A percentile compares a stretch with the other conserved stretches of the same genome.
phyloP scores from a whole-genome alignment of 2,797 vertebrate species.

The Macropus fuliginosus region DNA sequence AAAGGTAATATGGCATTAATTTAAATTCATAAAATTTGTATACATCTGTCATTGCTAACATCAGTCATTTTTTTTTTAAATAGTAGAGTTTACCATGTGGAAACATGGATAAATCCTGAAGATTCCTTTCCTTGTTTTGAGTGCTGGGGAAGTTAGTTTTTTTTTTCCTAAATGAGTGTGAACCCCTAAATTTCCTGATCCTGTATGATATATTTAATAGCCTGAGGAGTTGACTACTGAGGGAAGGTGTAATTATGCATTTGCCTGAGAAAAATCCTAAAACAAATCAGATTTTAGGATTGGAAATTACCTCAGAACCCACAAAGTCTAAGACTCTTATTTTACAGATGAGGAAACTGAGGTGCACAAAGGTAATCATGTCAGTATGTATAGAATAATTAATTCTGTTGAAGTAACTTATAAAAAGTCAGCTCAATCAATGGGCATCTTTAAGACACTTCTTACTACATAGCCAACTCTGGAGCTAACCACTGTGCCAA shows the following conservation, averaged over 20 bases:
- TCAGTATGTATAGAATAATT: accelerated
- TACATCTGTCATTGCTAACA: neutral
- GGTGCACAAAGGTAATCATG: neutral
- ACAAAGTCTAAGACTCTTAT: neutral
- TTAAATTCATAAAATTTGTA: constrained; percentile 50
- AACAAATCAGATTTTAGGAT: neutral
- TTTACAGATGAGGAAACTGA: accelerated
- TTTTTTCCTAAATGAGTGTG: neutral
- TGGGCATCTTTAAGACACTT: neutral
- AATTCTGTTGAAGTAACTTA: neutral
- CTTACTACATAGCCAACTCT: neutral
- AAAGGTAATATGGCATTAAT: constrained; percentile 29
- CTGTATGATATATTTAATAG: neutral
- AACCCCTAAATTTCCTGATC: neutral
- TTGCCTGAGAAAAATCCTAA: constrained; percentile 12
- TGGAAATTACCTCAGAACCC: neutral
- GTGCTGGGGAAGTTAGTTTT: constrained; percentile 24
- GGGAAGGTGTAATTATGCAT: neutral
- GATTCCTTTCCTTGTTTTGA: constrained; percentile 16
- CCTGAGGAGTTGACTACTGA: neutral
- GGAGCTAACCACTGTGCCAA: neutral
- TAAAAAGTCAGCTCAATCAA: neutral
- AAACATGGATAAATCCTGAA: constrained; percentile 1
- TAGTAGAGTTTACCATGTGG: constrained; percentile 3
- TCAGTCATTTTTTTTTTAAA: constrained; percentile 44